Base-by-base conservation (phyloP, 2,113 vertebrate genomes). In the Aptenodytes patagonicus region DNA sequence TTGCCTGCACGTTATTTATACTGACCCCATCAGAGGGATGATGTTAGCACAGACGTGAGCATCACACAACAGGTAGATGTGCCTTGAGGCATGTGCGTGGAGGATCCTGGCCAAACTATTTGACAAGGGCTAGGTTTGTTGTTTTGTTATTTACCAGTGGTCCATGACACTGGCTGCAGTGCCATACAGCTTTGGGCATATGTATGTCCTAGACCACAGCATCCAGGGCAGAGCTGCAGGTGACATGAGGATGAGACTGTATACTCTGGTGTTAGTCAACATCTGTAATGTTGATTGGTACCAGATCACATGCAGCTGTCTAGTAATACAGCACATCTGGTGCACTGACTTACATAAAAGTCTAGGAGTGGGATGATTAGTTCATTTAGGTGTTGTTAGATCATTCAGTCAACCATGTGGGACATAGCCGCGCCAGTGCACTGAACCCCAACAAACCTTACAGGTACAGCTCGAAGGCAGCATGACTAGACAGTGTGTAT, bases 371-470 rank as follows among this genome's bases (percentile, higher is more conserved):
- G 22, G 24, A 11, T 47, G 51, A 25, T 68, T 17, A 42, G 26
- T 25, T 62, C 4, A 13, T 83, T 60, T 75, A 54, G 44, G 17
- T 71, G 64, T 73, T 42, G 32, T 47, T 51, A 68, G 40, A 36
- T 65, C 2, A 12, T 55, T 65, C 13, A 28, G 0, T 47, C 18
- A 73, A 9, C 32, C 8, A 1, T 1, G 9, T 32, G 29, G 57
- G 62, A 44, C 18, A 4, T 13, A 58, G 42, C 36, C 13, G 24
- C 1, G 4, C 14, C 17, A n/a, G 52, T 21, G 21, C 15, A 21
- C 40, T 71, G 42, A 79, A 22, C 8, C 24, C 32, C 51, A 62
- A 8, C 8, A 65, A 78, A 25, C 14, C 51, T 62, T 54, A 16
- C 1, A 31, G 40, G 6, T 13, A 7, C 36, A 83, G 25, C 38